Conservation (phyloP, 2,888 invertebrate species). For the Spodoptera picta region DNA sequence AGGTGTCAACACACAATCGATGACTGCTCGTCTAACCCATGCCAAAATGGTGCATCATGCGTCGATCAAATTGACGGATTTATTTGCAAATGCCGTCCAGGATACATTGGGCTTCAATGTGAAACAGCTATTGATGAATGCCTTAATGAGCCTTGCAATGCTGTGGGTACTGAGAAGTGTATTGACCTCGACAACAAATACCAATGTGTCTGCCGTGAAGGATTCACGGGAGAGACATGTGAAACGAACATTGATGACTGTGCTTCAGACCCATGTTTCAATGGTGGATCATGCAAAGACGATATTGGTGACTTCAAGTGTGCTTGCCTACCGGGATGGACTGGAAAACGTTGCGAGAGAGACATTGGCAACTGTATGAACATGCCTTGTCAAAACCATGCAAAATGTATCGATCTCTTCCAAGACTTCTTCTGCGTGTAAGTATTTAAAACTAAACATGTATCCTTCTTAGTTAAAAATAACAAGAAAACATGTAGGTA, state of each 20-base stretch:
- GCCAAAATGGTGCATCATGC: constrained; percentile 97
- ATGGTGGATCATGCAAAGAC: constrained; percentile 96
- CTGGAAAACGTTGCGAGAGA: constrained; percentile 94
- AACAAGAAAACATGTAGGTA: neutral
- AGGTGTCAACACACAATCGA: constrained; percentile 97
- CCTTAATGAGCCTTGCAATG: constrained; percentile 96
- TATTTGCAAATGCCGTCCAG: constrained; percentile 97
- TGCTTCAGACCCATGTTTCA: constrained; percentile 94
- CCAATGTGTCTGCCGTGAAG: constrained; percentile 96
- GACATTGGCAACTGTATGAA: constrained; percentile 96
- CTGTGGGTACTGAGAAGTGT: constrained; percentile 96
- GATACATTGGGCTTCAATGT: constrained; percentile 97
- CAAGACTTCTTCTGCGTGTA: constrained; percentile 97
- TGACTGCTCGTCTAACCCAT: constrained; percentile 96
- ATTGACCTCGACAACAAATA: constrained; percentile 96
- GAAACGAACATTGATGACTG: constrained; percentile 97
- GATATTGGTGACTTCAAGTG: constrained; percentile 95
- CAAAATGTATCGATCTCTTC: constrained; percentile 96
- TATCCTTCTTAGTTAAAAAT: too few species aligned
- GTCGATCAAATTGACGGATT: constrained; percentile 96
- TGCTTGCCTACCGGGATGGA: constrained; percentile 95
- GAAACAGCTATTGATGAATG: constrained; percentile 98
- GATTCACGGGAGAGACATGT: constrained; percentile 95
- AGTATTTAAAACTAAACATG: constrained; percentile 74
- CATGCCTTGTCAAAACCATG: constrained; percentile 97